Evolutionary conservation across 2,888 invertebrate species (phyloP).

Genomic region (Agriopis marginaria): DNA sequence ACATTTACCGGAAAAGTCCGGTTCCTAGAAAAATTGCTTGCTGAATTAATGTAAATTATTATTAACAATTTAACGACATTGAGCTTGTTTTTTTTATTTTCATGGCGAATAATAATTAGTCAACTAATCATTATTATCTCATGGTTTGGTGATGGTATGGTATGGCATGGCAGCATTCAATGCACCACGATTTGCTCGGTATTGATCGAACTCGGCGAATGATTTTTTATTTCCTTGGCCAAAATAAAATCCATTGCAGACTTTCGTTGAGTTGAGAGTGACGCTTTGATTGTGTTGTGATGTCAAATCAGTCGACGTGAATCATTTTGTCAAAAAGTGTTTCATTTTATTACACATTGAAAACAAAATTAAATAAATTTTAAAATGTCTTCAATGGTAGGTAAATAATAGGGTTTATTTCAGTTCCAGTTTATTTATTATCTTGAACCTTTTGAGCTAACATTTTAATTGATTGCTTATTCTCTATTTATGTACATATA

Average conservation of each 20-base stretch:
- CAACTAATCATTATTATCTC: slow-evolving; percentile 24
- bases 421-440: not conserved
- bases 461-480: not conserved
- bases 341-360: slow-evolving; percentile 33
- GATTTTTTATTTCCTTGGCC: slow-evolving; percentile 52
- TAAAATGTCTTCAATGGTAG: slow-evolving; percentile 79
- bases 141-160: not conserved
- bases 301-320: slow-evolving; percentile 77
- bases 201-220: slow-evolving; percentile 69
- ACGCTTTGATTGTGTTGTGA: slow-evolving; percentile 58
- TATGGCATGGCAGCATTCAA: slow-evolving; percentile 44
- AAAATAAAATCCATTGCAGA: slow-evolving; percentile 68
- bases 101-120: not conserved
- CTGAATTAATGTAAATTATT: not conserved
- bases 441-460: not conserved
- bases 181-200: slow-evolving; percentile 48
- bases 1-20: slow-evolving; percentile 26
- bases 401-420: slow-evolving; percentile 45
- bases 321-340: slow-evolving; percentile 70
- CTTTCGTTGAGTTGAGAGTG: slow-evolving; percentile 61
- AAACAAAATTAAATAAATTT: slow-evolving; percentile 49
- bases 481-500: not conserved
- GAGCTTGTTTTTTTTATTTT: not conserved
- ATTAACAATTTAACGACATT: not conserved
- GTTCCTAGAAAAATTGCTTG: slow-evolving; percentile 14